These are phyloP conservation scores for Cremastinae sp. DNA, from an alignment of 2,888 invertebrate genomes.

Conservation along the genomic window DNA sequence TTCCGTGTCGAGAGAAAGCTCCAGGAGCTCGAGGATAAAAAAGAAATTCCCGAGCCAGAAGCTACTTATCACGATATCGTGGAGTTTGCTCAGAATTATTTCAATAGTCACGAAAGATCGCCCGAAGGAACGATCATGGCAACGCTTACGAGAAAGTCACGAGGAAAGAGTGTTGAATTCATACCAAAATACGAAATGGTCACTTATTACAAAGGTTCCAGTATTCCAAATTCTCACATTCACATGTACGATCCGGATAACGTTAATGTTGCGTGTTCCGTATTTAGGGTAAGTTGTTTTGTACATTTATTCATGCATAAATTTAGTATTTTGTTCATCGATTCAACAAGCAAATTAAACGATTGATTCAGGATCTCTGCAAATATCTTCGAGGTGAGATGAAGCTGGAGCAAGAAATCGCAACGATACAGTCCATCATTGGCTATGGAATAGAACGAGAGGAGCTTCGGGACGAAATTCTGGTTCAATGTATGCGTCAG, in stretches of 20 bases:
- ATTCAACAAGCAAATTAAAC: neutral
- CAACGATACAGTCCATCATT: conserved; percentile 91
- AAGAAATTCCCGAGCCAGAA: conserved; percentile 81
- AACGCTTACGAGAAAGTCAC: conserved; percentile 88
- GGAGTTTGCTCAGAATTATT: conserved; percentile 96
- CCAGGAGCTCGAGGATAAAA: conserved; percentile 87
- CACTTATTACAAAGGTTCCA: conserved; percentile 91
- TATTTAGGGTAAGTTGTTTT: conserved; percentile 88
- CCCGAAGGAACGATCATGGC: conserved; percentile 94
- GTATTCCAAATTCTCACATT: conserved; percentile 95
- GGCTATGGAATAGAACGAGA: conserved; percentile 94
- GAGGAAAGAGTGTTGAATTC: conserved; percentile 87
- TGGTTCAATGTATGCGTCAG: conserved; percentile 93
- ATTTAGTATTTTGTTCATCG: neutral
- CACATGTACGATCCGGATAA: conserved; percentile 98
- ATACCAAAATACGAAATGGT: conserved; percentile 96
- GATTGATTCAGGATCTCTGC: conserved; percentile 87
- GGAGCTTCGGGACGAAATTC: conserved; percentile 94
- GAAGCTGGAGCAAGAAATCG: conserved; percentile 90
- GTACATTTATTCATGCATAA: neutral
- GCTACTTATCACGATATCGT: conserved; percentile 88
- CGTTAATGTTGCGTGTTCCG: conserved; percentile 92
- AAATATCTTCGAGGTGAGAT: conserved; percentile 94
- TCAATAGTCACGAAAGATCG: conserved; percentile 92
- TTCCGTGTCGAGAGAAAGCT: conserved; percentile 92